These are phyloP conservation scores for Saxidomus purpurata DNA, from an alignment of 1,140 invertebrate genomes.

Conservation along the genomic window DNA sequence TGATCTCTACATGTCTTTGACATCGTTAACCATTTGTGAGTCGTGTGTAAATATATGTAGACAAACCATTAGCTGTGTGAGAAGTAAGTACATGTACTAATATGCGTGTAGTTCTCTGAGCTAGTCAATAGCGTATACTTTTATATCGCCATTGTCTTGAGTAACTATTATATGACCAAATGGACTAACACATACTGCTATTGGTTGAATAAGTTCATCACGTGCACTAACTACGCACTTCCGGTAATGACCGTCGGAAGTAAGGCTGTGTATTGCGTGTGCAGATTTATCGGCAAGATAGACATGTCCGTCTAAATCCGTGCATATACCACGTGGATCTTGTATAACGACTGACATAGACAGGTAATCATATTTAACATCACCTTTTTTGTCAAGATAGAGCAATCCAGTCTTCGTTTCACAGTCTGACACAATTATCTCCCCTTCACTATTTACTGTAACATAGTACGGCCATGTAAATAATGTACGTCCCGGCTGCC, in stretches of 20 bases:
- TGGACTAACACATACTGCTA: slow-evolving; percentile 63
- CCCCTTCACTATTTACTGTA: slow-evolving; percentile 70
- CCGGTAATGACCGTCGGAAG: slow-evolving; percentile 61
- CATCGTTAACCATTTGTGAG: no score
- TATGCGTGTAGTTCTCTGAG: no score
- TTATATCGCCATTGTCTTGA: slow-evolving; percentile 66
- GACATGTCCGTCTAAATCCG: slow-evolving; percentile 69
- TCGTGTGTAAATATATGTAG: no score
- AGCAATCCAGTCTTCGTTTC: slow-evolving; percentile 74
- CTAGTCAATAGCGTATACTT: slow-evolving; percentile 67
- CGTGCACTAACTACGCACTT: slow-evolving; percentile 64
- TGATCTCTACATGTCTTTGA: no score
- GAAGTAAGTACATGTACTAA: no score
- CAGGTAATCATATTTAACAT: slow-evolving; percentile 69
- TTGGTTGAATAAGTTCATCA: slow-evolving; percentile 62
- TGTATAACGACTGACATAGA: slow-evolving; percentile 66
- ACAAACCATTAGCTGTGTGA: no score
- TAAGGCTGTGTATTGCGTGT: slow-evolving; percentile 63
- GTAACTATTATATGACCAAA: slow-evolving; percentile 67
- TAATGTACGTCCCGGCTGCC: slow-evolving; percentile 65
- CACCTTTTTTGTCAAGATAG: slow-evolving; percentile 67
- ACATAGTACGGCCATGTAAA: slow-evolving; percentile 78
- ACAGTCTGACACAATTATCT: slow-evolving; percentile 76
- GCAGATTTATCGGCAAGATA: slow-evolving; percentile 67
- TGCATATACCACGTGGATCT: slow-evolving; percentile 75